Conservation (phyloP, 2,113 vertebrate genomes). For the Nycticorax nycticorax region DNA sequence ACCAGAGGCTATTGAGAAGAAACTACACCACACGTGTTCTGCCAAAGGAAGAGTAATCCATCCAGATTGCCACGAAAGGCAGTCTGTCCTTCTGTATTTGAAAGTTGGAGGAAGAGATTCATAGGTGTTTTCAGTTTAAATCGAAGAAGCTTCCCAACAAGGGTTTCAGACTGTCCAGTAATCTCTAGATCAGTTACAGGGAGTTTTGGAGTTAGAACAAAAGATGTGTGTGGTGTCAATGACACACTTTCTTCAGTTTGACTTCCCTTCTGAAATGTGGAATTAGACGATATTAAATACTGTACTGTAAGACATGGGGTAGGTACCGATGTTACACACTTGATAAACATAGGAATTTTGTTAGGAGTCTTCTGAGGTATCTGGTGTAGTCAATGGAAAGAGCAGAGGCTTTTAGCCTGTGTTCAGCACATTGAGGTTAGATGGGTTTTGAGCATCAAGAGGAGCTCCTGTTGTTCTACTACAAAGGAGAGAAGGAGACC, state of each 20-base stretch:
- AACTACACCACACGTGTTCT: background rate
- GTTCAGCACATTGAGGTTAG: background rate
- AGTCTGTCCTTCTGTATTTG: background rate
- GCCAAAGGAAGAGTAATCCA: background rate
- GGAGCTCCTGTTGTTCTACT: background rate
- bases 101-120: background rate
- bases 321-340: background rate
- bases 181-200: background rate
- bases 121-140: background rate
- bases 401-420: background rate
- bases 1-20: background rate
- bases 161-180: background rate
- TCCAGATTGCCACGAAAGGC: background rate
- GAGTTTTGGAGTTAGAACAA: background rate
- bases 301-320: background rate
- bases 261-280: background rate
- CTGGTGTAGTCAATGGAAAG: background rate
- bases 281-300: background rate
- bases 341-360: background rate
- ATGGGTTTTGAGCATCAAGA: background rate
- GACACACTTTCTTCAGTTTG: background rate
- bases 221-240: background rate
- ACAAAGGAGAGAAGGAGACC: background rate
- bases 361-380: background rate
- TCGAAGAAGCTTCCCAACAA: background rate